Evolutionary conservation across 2,888 invertebrate species (phyloP), one percentile per base, ranked within the genome.

Genomic region (Globia sparganii): DNA sequence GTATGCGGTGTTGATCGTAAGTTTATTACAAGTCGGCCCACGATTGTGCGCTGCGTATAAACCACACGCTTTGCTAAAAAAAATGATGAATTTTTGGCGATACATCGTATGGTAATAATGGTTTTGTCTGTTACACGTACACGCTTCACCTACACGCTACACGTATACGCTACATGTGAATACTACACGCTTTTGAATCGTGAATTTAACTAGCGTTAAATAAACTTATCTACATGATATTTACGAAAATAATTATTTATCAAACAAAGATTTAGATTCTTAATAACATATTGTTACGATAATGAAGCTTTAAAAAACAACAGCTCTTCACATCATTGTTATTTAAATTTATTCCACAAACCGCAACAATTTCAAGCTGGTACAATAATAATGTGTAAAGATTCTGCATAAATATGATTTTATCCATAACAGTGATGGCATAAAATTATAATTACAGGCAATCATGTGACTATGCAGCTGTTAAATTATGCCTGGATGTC

Each of bases 1-100:
- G 84, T 88, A 88, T 87, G 85, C 81, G 85, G 79, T 83, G 89
- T 85, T 86, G 87, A 90, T 90, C 85, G 76, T 86, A 86, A 88
- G 87, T 89, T 89, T 89, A 90, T 88, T 89, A 84, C 80, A 43
- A 75, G 76, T 77, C 85, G 69, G 72, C 66, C 71, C 81, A 74
- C 73, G 74, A 46, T 37, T 37, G 13, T n/a, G 43, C n/a, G 62
- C 69, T 53, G 69, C 62, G 69, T 70, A 67, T 56, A 70, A 72
- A 85, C 76, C 80, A 76, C 58, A 62, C 5, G 67, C 28, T 53
- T 69, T 43, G 40, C 18, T 59, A 2, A 46, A 61, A 40, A 46
- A 62, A 68, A 64, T 67, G 0, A 40, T 56, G 59, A n/a, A 0
- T 69, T 72, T 77, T 58, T 43, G 9, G 43, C 18, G 31, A 62